phyloP scores from a whole-genome alignment of 2,888 invertebrate species.

The Thysanoteuthis rhombus region DNA sequence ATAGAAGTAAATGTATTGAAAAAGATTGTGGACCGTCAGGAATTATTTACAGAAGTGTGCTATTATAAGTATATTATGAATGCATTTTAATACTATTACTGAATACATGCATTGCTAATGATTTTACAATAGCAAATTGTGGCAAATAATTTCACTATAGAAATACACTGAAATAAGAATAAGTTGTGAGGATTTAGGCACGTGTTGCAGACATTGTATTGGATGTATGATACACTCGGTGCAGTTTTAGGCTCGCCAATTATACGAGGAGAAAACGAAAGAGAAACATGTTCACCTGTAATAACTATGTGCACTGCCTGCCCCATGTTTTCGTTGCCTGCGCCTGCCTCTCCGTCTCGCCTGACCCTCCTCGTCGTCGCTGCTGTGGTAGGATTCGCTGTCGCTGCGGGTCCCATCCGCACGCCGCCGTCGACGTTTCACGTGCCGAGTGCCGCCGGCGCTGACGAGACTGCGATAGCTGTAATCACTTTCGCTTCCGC shows the following conservation, averaged over 20 bases:
- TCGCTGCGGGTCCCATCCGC: slow-evolving; percentile 63
- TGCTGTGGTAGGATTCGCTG: slow-evolving; percentile 63
- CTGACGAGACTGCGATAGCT: slow-evolving; percentile 63
- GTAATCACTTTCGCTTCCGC: slow-evolving; percentile 59
- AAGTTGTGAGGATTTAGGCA: no score
- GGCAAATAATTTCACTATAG: no score
- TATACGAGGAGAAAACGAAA: neutral
- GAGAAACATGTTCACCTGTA: slow-evolving; percentile 39
- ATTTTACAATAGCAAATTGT: no score
- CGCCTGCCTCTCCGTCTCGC: slow-evolving; percentile 60
- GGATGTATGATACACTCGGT: no score
- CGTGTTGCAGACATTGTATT: no score
- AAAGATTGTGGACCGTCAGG: no score
- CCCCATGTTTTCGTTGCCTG: slow-evolving; percentile 60
- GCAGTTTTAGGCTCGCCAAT: no score
- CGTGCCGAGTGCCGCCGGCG: slow-evolving; percentile 64
- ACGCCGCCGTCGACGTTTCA: slow-evolving; percentile 54
- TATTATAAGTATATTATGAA: no score
- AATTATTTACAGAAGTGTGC: no score
- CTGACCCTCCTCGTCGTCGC: slow-evolving; percentile 58
- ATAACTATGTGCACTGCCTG: slow-evolving; percentile 65
- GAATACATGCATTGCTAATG: no score
- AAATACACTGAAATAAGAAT: neutral
- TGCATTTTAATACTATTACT: no score
- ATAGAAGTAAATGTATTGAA: no score